Evolutionary conservation across 2,888 invertebrate species (phyloP).

Genomic region (Cabera pusaria): DNA sequence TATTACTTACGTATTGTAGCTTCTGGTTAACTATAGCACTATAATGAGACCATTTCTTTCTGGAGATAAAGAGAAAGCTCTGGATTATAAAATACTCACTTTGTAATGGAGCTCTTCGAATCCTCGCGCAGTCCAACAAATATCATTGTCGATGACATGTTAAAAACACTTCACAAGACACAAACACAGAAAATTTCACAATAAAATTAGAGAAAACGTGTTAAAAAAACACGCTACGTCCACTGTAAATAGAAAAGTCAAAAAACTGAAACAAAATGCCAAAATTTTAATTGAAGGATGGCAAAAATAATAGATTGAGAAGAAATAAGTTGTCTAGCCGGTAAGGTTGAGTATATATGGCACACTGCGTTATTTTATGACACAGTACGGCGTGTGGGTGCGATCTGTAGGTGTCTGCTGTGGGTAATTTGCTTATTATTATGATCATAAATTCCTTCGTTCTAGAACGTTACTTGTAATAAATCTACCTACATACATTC

Average conservation of each 20-base stretch:
- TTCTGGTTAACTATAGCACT: too few species aligned
- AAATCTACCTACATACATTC: too few species aligned
- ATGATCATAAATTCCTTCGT: constrained; percentile 53
- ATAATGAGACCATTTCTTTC: too few species aligned
- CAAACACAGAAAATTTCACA: constrained; percentile 32
- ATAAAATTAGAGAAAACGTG: constrained; percentile 28
- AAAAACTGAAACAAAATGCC: too few species aligned
- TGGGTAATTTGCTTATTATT: constrained; percentile 36
- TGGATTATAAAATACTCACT: too few species aligned
- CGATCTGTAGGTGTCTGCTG: constrained; percentile 54
- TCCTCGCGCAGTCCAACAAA: constrained; percentile 83
- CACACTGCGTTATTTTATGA: constrained; percentile 65
- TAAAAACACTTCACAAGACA: constrained; percentile 39
- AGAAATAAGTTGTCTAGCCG: constrained; percentile 44
- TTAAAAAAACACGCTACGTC: constrained; percentile 26
- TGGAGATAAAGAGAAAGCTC: too few species aligned
- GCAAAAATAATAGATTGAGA: constrained; percentile 20
- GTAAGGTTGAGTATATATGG: constrained; percentile 51
- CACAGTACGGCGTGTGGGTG: constrained; percentile 63
- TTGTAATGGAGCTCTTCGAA: constrained; percentile 85
- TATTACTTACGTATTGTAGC: too few species aligned
- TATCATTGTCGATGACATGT: constrained; percentile 85
- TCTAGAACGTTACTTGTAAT: too few species aligned
- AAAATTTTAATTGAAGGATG: constrained; percentile 1
- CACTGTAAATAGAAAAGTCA: too few species aligned